Base-by-base conservation (phyloP, 1,140 invertebrate genomes). In the Plectrocnemia conspersa region DNA sequence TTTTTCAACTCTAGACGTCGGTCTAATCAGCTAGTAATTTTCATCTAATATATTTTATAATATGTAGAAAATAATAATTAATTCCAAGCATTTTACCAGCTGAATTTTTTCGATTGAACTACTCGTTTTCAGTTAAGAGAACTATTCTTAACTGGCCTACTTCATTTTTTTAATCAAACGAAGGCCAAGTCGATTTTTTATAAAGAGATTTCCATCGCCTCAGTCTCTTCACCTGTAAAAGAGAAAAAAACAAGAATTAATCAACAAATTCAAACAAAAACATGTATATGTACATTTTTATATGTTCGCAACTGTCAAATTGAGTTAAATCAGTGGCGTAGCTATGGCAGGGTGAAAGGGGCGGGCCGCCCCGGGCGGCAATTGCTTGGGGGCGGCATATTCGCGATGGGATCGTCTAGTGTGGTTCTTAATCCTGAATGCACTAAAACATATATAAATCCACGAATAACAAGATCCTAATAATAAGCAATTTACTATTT, bases 181-280 rank as follows among this genome's bases (percentile, higher is more conserved):
- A 15, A 36, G 29, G 16, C 23, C 15, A 13, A 40, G 40, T 40
- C 36, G 7, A 52, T 41, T 29, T 25, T n/a, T 4, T 44, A 10
- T 18, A 19, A 33, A 21, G 52, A 5, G 24, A 25, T 16, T 18
- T 41, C n/a, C 22, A 36, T 15, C 40, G 16, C 24, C 27, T 54
- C 24, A 49, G 23, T 59, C 52, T 55, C 56, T 62, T 62, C 59
- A 62, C 59, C 59, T 62, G 56, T 18, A 61, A 57, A 9, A 27
- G 36, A 57, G 22, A 23, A 27, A 23, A 42, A 50, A 27, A 33
- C 3, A 50, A 40, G 16, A 44, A 44, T 42, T 41, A 24, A 52
- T 52, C 6, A 25, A 15, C 16, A 13, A 47, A n/a, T 41, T 18
- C 4, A 36, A 21, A 48, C 23, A 13, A 21, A 33, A 33, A 29